These are phyloP conservation scores for Odontesthes bonariensis DNA, from an alignment of 2,113 vertebrate genomes.

Conservation along the genomic window DNA sequence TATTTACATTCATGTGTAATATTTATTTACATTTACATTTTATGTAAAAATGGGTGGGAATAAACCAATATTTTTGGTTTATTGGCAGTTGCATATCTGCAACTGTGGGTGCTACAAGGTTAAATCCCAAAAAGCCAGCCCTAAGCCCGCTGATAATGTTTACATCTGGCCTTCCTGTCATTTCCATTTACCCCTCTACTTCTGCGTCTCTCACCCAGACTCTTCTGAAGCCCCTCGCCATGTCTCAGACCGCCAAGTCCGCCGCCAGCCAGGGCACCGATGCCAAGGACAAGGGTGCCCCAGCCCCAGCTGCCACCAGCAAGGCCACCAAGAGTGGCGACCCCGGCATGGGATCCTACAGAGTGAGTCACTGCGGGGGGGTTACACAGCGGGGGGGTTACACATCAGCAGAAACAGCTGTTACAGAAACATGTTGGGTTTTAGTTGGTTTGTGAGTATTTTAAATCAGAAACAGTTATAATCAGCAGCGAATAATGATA, in stretches of 20 bases:
- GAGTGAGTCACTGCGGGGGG: slow-evolving; percentile 82
- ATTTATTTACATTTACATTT: no score
- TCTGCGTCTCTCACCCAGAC: slow-evolving; percentile 48
- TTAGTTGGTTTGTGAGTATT: neutral
- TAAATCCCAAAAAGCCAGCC: slow-evolving; percentile 20
- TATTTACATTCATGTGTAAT: no score
- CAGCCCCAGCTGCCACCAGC: slow-evolving; percentile 78
- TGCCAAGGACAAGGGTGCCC: slow-evolving; percentile 86
- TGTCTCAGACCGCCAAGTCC: slow-evolving; percentile 90
- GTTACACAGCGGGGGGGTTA: neutral
- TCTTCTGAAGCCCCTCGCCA: slow-evolving; percentile 78
- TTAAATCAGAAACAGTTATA: neutral
- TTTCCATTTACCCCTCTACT: slow-evolving; percentile 35
- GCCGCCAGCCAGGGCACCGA: slow-evolving; percentile 85
- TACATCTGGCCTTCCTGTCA: slow-evolving; percentile 12
- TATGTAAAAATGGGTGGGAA: no score
- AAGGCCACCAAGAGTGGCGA: slow-evolving; percentile 87
- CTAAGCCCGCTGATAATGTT: slow-evolving; percentile 8
- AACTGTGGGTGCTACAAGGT: no score
- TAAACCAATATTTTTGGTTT: no score
- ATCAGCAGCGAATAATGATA: neutral
- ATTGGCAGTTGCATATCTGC: no score
- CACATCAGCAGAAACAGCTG: neutral
- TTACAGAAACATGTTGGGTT: neutral
- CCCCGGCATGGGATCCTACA: slow-evolving; percentile 85